A percentile compares a stretch with the other conserved stretches of the same genome.
Evolutionary conservation across 1,140 invertebrate species (phyloP).

Genomic region (Drosophila grimshawi): DNA sequence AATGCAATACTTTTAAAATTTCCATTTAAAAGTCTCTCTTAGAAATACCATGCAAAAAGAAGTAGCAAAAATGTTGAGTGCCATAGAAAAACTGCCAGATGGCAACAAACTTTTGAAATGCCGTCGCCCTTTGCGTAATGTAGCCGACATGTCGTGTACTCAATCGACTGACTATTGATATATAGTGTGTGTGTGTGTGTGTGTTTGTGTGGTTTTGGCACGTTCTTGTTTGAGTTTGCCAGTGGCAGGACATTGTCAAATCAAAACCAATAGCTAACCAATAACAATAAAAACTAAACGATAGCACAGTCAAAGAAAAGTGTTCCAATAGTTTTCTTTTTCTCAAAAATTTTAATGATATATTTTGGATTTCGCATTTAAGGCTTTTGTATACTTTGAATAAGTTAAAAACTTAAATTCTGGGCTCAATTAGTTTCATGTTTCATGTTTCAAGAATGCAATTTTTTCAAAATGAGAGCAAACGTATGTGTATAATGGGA

Average conservation of each 20-base stretch:
- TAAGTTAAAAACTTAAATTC: too few species aligned
- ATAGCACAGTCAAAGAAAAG: neutral
- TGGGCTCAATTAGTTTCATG: too few species aligned
- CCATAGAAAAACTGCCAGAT: constrained; percentile 17
- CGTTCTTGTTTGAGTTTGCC: neutral
- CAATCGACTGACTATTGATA: constrained; percentile 1
- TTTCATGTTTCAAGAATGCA: too few species aligned
- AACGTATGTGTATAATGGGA: too few species aligned
- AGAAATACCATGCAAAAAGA: neutral
- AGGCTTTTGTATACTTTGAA: too few species aligned
- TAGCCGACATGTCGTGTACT: constrained; percentile 43
- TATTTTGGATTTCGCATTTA: too few species aligned
- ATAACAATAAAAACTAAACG: neutral
- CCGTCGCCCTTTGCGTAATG: neutral
- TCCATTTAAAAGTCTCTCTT: neutral
- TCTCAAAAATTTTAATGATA: too few species aligned
- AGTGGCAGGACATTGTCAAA: neutral
- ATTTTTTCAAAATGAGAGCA: too few species aligned
- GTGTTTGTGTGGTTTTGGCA: constrained; percentile 3
- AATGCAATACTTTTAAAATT: constrained; percentile 12
- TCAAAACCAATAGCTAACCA: constrained; percentile 6
- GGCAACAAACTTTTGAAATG: constrained; percentile 16
- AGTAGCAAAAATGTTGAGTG: neutral
- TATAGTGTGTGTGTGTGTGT: constrained; percentile 2
- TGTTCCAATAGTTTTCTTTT: too few species aligned